Percentiles rank a stretch among this genome's conserved stretches.
These are phyloP conservation scores for Lithophane leautieri DNA, from an alignment of 2,888 invertebrate species.

Conservation along the genomic window DNA sequence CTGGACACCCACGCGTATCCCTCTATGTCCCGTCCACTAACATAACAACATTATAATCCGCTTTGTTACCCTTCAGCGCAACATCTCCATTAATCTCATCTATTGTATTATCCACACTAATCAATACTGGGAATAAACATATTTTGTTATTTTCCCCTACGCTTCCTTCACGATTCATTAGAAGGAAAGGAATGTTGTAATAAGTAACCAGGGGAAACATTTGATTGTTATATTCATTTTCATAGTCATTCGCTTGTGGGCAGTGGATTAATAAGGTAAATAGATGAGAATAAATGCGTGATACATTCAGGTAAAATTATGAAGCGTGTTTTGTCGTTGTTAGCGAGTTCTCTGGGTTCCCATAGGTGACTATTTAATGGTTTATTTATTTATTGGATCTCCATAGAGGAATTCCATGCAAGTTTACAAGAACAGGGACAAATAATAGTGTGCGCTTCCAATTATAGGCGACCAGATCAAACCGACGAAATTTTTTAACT, in stretches of 20 bases:
- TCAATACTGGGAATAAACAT: conserved; percentile 61
- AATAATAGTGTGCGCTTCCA: too few relatives aligned
- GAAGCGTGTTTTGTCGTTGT: background rate
- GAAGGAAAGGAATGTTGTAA: conserved; percentile 40
- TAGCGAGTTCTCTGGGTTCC: too few relatives aligned
- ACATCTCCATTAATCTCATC: conserved; percentile 59
- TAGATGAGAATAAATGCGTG: conserved; percentile 1
- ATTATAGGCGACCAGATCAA: too few relatives aligned
- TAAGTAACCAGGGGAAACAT: conserved; percentile 52
- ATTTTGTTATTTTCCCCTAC: conserved; percentile 52
- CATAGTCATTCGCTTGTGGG: conserved; percentile 28
- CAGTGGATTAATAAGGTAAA: conserved; percentile 23
- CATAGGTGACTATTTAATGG: too few relatives aligned
- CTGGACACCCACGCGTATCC: background rate
- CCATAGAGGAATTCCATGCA: too few relatives aligned
- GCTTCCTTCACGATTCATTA: conserved; percentile 47
- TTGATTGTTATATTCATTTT: conserved; percentile 52
- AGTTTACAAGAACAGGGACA: too few relatives aligned
- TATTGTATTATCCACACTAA: conserved; percentile 58
- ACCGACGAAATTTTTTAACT: too few relatives aligned
- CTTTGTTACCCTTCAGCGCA: conserved; percentile 43
- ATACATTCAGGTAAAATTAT: conserved; percentile 3
- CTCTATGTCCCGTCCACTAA: conserved; percentile 5
- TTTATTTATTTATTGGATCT: too few relatives aligned
- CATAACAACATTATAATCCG: conserved; percentile 49